These are phyloP conservation scores for Chaetogeoica ovagalla DNA, from an alignment of 2,888 invertebrate species.

Conservation along the genomic window DNA sequence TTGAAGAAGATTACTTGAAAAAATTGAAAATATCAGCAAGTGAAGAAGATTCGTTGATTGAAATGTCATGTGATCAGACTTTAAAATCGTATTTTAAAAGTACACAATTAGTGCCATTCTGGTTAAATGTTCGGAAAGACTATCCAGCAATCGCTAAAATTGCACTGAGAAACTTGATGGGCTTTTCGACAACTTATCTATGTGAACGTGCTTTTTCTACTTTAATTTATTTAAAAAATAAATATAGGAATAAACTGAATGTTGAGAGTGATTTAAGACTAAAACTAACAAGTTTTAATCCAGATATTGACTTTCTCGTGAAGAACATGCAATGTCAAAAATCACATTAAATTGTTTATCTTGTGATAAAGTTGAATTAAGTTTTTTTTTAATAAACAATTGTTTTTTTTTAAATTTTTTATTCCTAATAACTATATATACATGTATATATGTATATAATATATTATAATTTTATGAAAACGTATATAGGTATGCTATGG, in stretches of 20 bases:
- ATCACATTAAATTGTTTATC: not conserved
- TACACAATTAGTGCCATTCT: not conserved
- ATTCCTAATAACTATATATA: no score
- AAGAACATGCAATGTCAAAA: not conserved
- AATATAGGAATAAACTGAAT: not conserved
- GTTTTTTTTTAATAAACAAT: no score
- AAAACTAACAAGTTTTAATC: not conserved
- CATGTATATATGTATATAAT: no score
- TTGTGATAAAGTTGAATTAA: no score
- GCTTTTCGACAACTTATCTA: conserved; percentile 9
- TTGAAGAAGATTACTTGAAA: conserved; percentile 1
- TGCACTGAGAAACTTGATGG: conserved; percentile 1
- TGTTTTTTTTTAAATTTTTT: no score
- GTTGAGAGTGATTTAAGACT: not conserved
- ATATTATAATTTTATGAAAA: not conserved
- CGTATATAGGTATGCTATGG: conserved; percentile 33
- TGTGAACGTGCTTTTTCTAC: conserved; percentile 14
- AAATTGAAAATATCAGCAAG: not conserved
- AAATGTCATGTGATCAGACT: not conserved
- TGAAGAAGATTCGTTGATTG: not conserved
- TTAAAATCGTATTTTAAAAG: not conserved
- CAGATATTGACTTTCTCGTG: not conserved
- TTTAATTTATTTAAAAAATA: not conserved
- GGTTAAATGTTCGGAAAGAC: conserved; percentile 5
- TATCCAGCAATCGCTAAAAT: conserved; percentile 15